Conservation (phyloP, 1,140 invertebrate species). For the Papilio glaucus region DNA sequence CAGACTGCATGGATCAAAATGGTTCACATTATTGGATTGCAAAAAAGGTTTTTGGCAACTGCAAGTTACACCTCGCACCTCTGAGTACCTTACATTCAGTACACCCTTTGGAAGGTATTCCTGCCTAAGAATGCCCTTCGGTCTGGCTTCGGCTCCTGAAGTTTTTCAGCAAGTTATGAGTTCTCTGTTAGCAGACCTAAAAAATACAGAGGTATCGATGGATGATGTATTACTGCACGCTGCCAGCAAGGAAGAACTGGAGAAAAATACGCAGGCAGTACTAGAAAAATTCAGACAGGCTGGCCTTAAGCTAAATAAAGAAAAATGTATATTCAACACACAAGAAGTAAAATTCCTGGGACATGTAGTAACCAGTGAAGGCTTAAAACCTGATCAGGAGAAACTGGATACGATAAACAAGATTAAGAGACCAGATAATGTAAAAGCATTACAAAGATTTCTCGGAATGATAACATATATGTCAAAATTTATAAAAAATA, state of each 20-base stretch:
- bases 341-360: slow-evolving; percentile 68
- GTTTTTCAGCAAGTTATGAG: slow-evolving; percentile 42
- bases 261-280: slow-evolving; percentile 39
- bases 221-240: slow-evolving; percentile 39
- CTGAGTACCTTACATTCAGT: slow-evolving; percentile 43
- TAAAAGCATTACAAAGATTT: slow-evolving; percentile 37
- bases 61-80: slow-evolving; percentile 42
- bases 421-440: slow-evolving; percentile 18
- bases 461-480: slow-evolving; percentile 39
- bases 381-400: slow-evolving; percentile 63
- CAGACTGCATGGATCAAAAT: slow-evolving; percentile 44
- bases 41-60: slow-evolving; percentile 48
- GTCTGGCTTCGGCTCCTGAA: slow-evolving; percentile 42
- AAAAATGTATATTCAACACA: slow-evolving; percentile 43
- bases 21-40: slow-evolving; percentile 47
- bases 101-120: too few relatives aligned
- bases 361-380: slow-evolving; percentile 63
- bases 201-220: slow-evolving; percentile 42
- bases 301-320: slow-evolving; percentile 44
- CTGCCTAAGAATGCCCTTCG: slow-evolving; percentile 42
- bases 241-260: slow-evolving; percentile 39
- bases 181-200: slow-evolving; percentile 40
- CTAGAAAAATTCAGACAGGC: slow-evolving; percentile 36
- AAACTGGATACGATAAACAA: slow-evolving; percentile 60
- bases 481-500: slow-evolving; percentile 33